Evolutionary conservation across 2,797 vertebrate genomes (phyloP).

Genomic region (Crocodylus rhombifer): DNA sequence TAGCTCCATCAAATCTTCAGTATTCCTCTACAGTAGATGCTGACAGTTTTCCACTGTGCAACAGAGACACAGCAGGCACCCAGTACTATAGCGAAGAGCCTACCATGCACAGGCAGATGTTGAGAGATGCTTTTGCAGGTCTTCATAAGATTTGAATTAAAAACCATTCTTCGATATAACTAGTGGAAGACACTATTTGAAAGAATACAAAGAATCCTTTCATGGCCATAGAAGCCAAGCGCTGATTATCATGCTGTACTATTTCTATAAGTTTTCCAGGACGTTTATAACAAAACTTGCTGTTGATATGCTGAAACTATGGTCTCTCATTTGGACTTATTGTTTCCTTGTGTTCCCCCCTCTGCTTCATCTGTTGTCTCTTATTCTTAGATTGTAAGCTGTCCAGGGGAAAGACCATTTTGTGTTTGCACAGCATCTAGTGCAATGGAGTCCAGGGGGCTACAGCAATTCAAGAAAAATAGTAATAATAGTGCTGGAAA

Average conservation of each 20-base stretch:
- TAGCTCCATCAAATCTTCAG: background rate
- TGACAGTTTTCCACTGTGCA: accelerated
- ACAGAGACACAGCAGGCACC: background rate
- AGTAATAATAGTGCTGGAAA: too few relatives aligned
- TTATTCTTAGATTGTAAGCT: too few relatives aligned
- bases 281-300: background rate
- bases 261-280: background rate
- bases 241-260: accelerated
- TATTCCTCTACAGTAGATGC: background rate
- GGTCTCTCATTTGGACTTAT: accelerated
- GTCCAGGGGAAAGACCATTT: too few relatives aligned
- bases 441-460: too few relatives aligned
- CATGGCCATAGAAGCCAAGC: background rate
- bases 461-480: too few relatives aligned
- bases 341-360: accelerated
- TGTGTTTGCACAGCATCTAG: too few relatives aligned
- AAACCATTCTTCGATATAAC: background rate
- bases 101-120: accelerated
- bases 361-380: too few relatives aligned
- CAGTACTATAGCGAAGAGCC: accelerated
- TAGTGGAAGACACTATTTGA: background rate
- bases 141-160: background rate
- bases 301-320: background rate
- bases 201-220: accelerated
- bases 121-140: background rate